Evolutionary conservation across 2,797 vertebrate species (phyloP).

Genomic region (Ceyx erithaca): DNA sequence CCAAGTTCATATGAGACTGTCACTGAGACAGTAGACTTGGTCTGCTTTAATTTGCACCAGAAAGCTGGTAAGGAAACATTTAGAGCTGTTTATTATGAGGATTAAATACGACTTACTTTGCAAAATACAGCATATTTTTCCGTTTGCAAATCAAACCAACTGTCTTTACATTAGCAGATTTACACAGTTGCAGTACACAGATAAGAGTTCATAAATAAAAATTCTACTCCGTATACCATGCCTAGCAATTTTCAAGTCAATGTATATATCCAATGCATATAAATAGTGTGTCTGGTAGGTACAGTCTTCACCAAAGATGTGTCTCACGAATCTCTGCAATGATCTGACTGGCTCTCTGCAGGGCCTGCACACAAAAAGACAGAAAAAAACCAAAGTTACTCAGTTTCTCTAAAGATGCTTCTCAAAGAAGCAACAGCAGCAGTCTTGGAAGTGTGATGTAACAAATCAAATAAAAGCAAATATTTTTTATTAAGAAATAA

Average conservation of each 20-base stretch:
- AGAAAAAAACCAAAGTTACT: neutral
- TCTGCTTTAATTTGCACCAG: conserved; percentile 73
- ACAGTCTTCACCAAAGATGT: conserved; percentile 92
- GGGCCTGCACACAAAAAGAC: conserved; percentile 79
- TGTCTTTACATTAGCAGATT: conserved; percentile 78
- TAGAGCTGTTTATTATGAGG: conserved; percentile 78
- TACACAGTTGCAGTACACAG: conserved; percentile 75
- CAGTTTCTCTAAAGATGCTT: neutral
- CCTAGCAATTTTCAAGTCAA: conserved; percentile 78
- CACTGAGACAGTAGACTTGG: conserved; percentile 68
- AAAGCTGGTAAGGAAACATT: conserved; percentile 75
- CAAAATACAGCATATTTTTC: conserved; percentile 78
- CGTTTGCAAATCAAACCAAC: conserved; percentile 80
- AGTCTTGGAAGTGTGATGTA: neutral
- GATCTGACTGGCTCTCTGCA: conserved; percentile 97
- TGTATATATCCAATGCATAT: conserved; percentile 48
- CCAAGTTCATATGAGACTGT: conserved; percentile 68
- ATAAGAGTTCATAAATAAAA: conserved; percentile 86
- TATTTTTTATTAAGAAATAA: neutral
- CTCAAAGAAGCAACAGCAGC: neutral
- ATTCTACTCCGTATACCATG: conserved; percentile 82
- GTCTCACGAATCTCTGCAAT: conserved; percentile 98
- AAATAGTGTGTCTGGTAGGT: conserved; percentile 9
- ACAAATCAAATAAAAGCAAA: neutral
- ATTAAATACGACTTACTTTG: conserved; percentile 75